Evolutionary conservation across 2,797 vertebrate genomes (phyloP).

Genomic region (Ara ararauna): DNA sequence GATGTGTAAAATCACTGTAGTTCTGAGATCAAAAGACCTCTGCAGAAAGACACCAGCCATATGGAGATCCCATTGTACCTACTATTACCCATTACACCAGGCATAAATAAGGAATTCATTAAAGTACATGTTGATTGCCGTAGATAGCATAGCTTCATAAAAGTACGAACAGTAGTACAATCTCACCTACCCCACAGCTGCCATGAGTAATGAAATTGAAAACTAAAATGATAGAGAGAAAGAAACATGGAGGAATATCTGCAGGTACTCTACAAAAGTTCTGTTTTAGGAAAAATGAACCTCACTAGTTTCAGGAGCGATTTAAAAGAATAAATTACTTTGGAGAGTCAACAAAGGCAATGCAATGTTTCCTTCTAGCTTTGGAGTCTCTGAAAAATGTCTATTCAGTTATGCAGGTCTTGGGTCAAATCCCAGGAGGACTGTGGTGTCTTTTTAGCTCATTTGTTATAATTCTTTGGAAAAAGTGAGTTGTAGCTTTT

Average conservation of each 20-base stretch:
- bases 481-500: neutral
- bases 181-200: neutral
- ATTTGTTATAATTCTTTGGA: neutral
- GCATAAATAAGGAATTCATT: neutral
- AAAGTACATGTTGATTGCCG: neutral
- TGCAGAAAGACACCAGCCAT: neutral
- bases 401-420: neutral
- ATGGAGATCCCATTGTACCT: neutral
- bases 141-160: neutral
- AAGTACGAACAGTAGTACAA: accelerated
- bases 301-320: neutral
- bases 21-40: neutral
- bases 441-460: neutral
- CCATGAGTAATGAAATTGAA: neutral
- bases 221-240: neutral
- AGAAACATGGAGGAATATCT: neutral
- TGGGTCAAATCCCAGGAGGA: neutral
- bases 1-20: neutral
- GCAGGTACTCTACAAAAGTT: neutral
- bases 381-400: neutral
- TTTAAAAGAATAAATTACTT: neutral
- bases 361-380: neutral
- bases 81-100: neutral
- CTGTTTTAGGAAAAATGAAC: neutral
- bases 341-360: neutral